These are phyloP conservation scores for Automeris io DNA, from an alignment of 2,888 invertebrate genomes.

Conservation along the genomic window DNA sequence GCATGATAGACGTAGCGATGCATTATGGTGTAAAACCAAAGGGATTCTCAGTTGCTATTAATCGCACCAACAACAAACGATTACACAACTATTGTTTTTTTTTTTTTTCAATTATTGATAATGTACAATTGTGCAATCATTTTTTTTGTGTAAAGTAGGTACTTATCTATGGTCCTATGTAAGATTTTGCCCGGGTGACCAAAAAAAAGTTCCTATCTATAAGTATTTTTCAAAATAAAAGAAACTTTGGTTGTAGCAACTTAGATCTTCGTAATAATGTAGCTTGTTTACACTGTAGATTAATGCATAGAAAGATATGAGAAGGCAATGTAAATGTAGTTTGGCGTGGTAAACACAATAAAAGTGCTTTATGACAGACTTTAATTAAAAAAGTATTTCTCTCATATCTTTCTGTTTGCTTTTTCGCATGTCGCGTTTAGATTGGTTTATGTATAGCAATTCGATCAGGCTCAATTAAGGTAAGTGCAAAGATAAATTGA, in stretches of 20 bases:
- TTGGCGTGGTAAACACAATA: too few species aligned
- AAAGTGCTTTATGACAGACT: too few species aligned
- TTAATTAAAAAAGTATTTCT: background rate
- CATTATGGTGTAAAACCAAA: constrained; percentile 1
- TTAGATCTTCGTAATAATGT: background rate
- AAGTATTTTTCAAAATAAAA: too few species aligned
- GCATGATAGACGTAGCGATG: background rate
- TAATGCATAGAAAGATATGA: background rate
- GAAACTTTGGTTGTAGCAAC: background rate
- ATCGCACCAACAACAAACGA: too few species aligned
- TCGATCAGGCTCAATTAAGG: background rate
- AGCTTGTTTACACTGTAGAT: background rate
- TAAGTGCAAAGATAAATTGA: constrained; percentile 3
- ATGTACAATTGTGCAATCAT: too few species aligned
- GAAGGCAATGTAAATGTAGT: background rate
- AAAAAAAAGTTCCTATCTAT: too few species aligned
- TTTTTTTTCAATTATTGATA: too few species aligned
- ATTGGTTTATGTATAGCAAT: background rate
- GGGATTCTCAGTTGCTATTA: too few species aligned
- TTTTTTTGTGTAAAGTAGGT: too few species aligned
- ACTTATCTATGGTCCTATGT: too few species aligned
- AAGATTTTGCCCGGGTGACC: too few species aligned
- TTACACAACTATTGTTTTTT: too few species aligned
- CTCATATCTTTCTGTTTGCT: constrained; percentile 4
- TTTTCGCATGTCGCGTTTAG: constrained; percentile 1